Percentiles rank a stretch among this genome's conserved stretches.
These are phyloP conservation scores for Drosophila suzukii DNA, from an alignment of 1,140 invertebrate genomes.

Conservation along the genomic window DNA sequence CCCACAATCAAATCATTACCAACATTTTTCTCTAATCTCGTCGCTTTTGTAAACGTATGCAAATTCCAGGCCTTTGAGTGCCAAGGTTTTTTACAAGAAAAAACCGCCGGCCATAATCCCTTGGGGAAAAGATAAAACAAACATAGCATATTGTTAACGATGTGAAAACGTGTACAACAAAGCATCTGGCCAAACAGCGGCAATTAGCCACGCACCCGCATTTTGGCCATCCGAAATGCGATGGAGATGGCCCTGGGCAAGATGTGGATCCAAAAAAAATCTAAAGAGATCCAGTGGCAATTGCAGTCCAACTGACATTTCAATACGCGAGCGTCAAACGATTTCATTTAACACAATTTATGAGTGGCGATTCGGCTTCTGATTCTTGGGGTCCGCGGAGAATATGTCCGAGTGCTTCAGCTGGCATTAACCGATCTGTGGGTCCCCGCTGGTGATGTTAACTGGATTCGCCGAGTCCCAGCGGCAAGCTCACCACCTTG, in stretches of 20 bases:
- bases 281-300: constrained; percentile 17
- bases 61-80: constrained; percentile 73
- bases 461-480: constrained; percentile 53
- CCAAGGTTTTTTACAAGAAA: constrained; percentile 76
- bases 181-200: constrained; percentile 55
- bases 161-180: constrained; percentile 73
- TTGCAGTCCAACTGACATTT: constrained; percentile 59
- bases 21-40: constrained; percentile 53
- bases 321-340: constrained; percentile 62
- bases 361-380: constrained; percentile 43
- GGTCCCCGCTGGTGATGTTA: constrained; percentile 42
- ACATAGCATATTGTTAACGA: constrained; percentile 62
- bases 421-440: constrained; percentile 64
- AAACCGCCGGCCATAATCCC: constrained; percentile 27
- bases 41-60: constrained; percentile 66
- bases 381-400: constrained; percentile 38
- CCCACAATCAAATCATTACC: constrained; percentile 69
- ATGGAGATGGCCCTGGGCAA: constrained; percentile 40
- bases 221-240: constrained; percentile 22
- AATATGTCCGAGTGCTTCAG: constrained; percentile 18
- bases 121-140: constrained; percentile 40
- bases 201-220: constrained; percentile 77
- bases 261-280: constrained; percentile 23
- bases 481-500: constrained; percentile 59
- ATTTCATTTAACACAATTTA: constrained; percentile 70